Conservation (phyloP, 2,113 vertebrate genomes). For the Peromyscus californicus region DNA sequence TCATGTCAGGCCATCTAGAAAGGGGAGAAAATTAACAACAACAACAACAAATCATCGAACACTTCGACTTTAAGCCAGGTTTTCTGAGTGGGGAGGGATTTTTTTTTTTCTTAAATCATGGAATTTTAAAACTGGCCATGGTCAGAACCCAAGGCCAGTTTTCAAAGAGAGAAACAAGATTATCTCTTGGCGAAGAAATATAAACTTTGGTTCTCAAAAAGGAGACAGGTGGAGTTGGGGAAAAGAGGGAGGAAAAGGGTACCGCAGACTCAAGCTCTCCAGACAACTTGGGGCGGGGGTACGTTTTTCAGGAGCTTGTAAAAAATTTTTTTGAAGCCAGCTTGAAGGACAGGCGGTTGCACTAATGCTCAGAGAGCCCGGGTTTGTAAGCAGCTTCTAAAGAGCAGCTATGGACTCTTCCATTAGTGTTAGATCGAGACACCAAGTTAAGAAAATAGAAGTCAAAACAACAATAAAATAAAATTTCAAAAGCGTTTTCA, state of each 20-base stretch:
- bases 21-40: background rate
- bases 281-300: background rate
- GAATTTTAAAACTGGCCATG: no score
- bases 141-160: background rate
- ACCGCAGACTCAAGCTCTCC: conserved; percentile 55
- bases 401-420: conserved; percentile 79
- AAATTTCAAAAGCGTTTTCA: conserved; percentile 84
- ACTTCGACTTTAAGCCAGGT: background rate
- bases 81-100: background rate
- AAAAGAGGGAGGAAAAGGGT: conserved; percentile 49
- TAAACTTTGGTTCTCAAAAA: conserved; percentile 48
- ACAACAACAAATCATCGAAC: background rate
- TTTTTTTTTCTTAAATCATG: background rate
- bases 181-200: background rate
- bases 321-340: conserved; percentile 66
- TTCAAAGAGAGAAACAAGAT: conserved; percentile 29
- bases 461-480: conserved; percentile 59
- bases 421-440: conserved; percentile 83
- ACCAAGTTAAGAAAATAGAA: conserved; percentile 78
- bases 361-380: conserved; percentile 77
- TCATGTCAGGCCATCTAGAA: conserved; percentile 51
- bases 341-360: conserved; percentile 73
- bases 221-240: background rate
- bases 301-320: conserved; percentile 79
- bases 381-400: conserved; percentile 76